These are phyloP conservation scores for Astyanax mexicanus DNA, from an alignment of 2,797 vertebrate species.

Conservation along the genomic window DNA sequence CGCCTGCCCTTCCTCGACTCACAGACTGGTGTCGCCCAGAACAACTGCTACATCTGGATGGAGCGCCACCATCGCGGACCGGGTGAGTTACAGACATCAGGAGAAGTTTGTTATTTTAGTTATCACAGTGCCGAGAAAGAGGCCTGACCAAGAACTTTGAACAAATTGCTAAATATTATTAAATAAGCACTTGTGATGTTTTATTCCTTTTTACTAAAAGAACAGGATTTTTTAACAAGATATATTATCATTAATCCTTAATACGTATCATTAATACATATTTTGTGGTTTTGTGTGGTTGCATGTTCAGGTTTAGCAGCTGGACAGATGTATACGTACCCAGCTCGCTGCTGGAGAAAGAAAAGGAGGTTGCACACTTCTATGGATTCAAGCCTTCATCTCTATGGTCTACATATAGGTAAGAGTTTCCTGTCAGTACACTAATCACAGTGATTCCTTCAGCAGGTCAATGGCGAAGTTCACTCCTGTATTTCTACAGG, in stretches of 20 bases:
- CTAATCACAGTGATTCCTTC: too few relatives aligned
- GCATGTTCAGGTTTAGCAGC: constrained; percentile 76
- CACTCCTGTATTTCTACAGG: too few relatives aligned
- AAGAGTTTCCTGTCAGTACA: constrained; percentile 66
- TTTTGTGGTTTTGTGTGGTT: not conserved
- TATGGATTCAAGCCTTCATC: constrained; percentile 89
- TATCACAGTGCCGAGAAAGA: too few relatives aligned
- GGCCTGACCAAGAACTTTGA: too few relatives aligned
- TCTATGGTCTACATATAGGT: constrained; percentile 94
- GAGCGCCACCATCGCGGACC: constrained; percentile 95
- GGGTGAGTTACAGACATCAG: constrained; percentile 79
- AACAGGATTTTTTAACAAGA: too few relatives aligned
- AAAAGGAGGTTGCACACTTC: constrained; percentile 92
- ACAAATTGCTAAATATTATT: too few relatives aligned
- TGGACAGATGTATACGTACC: constrained; percentile 86
- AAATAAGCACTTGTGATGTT: too few relatives aligned
- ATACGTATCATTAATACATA: too few relatives aligned
- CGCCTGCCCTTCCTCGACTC: constrained; percentile 96
- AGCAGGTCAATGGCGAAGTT: too few relatives aligned
- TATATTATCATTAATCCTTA: too few relatives aligned
- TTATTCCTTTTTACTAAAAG: too few relatives aligned
- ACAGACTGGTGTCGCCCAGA: constrained; percentile 95
- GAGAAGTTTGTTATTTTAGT: not conserved
- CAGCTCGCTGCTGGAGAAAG: constrained; percentile 96
- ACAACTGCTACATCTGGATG: constrained; percentile 99